Evolutionary conservation across 2,797 vertebrate species (phyloP).

Genomic region (Capromys pilorides): DNA sequence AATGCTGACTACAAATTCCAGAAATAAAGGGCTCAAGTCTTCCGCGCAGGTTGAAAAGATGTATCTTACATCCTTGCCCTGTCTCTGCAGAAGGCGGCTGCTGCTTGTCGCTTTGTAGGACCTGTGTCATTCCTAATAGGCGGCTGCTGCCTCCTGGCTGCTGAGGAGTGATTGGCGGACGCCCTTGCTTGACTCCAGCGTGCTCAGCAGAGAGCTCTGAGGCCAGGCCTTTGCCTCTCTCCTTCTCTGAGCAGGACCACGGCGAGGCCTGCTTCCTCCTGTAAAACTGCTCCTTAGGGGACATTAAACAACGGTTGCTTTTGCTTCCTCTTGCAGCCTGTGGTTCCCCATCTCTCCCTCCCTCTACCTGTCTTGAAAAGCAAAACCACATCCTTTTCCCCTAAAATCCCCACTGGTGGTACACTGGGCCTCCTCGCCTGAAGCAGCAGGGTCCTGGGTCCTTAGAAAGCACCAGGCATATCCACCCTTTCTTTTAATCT

Average conservation of each 20-base stretch:
- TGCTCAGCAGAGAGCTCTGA: background rate
- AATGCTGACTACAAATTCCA: slow-evolving; percentile 62
- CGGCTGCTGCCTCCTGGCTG: background rate
- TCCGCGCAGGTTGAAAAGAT: slow-evolving; percentile 51
- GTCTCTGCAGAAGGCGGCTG: slow-evolving; percentile 60
- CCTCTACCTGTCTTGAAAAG: background rate
- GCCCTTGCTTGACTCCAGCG: background rate
- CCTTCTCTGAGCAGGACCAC: fast-evolving
- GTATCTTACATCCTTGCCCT: background rate
- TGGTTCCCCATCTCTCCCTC: background rate
- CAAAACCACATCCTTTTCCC: slow-evolving; percentile 30
- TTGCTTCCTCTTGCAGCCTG: background rate
- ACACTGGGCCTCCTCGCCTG: background rate
- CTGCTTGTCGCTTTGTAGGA: slow-evolving; percentile 56
- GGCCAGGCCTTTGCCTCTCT: background rate
- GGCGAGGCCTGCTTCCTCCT: background rate
- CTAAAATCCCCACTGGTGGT: background rate
- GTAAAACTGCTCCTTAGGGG: slow-evolving; percentile 28
- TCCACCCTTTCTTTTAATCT: background rate
- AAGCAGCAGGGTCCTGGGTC: background rate
- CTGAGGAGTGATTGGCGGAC: background rate
- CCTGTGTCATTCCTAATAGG: slow-evolving; percentile 50
- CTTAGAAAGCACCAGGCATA: background rate
- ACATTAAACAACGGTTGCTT: slow-evolving; percentile 41
- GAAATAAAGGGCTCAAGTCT: slow-evolving; percentile 12